Conservation (phyloP, 2,113 vertebrate genomes). For the Colius striatus region DNA sequence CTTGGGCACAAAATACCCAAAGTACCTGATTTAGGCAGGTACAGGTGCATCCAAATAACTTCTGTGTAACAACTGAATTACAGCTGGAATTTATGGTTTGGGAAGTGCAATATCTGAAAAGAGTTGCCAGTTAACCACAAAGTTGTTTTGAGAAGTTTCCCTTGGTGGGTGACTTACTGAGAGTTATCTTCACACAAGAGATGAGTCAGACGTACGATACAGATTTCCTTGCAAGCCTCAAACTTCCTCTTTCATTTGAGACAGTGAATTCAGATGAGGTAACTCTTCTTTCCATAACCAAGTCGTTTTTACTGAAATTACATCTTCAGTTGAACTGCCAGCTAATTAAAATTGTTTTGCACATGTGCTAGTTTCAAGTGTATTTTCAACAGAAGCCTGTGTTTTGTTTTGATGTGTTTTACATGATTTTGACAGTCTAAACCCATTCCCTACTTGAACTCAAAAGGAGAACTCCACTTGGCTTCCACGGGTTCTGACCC, state of each 20-base stretch:
- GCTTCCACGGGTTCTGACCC: background rate
- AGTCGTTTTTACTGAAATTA: conserved; percentile 39
- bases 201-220: background rate
- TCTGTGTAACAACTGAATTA: background rate
- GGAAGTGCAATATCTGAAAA: background rate
- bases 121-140: background rate
- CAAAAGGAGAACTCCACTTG: background rate
- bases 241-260: background rate
- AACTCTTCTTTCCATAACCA: background rate
- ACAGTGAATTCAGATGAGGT: background rate
- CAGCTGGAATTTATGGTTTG: background rate
- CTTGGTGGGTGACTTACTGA: background rate
- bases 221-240: background rate
- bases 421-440: background rate
- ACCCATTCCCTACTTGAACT: background rate
- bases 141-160: background rate
- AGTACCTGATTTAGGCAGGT: background rate
- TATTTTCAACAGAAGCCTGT: background rate
- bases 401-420: background rate
- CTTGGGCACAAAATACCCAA: background rate
- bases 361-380: background rate
- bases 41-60: background rate
- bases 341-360: background rate
- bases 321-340: background rate
- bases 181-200: background rate